A percentile compares a stretch with the other conserved stretches of the same genome.
These are phyloP conservation scores for Magallana nippona DNA, from an alignment of 2,888 invertebrate species.

Conservation along the genomic window DNA sequence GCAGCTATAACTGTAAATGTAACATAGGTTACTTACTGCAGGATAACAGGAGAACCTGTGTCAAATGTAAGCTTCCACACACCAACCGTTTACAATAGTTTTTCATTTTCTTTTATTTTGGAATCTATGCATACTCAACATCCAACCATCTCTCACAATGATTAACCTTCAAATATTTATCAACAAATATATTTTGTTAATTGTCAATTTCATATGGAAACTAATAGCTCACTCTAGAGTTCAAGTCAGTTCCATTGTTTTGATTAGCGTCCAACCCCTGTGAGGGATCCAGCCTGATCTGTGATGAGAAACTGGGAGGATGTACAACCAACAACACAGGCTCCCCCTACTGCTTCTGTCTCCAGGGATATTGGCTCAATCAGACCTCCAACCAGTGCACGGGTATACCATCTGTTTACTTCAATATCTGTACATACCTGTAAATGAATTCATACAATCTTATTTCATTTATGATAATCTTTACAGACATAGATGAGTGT, in stretches of 20 bases:
- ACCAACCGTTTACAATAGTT: too few relatives aligned
- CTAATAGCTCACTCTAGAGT: neutral
- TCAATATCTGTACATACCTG: too few relatives aligned
- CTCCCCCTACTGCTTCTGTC: neutral
- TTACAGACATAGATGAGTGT: constrained; percentile 61
- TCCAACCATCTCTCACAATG: too few relatives aligned
- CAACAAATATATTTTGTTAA: too few relatives aligned
- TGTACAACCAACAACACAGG: neutral
- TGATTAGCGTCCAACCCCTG: neutral
- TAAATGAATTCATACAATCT: too few relatives aligned
- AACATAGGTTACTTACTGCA: constrained; percentile 34
- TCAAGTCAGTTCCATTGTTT: neutral
- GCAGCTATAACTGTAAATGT: constrained; percentile 44
- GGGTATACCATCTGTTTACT: neutral
- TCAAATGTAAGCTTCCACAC: neutral
- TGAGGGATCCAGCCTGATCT: neutral
- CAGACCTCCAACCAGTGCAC: neutral
- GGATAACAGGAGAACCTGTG: constrained; percentile 39
- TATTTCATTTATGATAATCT: too few relatives aligned
- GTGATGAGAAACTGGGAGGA: neutral
- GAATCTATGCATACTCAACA: too few relatives aligned
- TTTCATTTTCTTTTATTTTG: too few relatives aligned
- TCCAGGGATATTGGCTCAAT: neutral
- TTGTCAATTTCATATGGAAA: too few relatives aligned
- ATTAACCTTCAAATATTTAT: too few relatives aligned